A percentile compares a stretch with the other conserved stretches of the same genome.
Evolutionary conservation across 2,888 invertebrate genomes (phyloP).

Genomic region (Pollenia angustigena): DNA sequence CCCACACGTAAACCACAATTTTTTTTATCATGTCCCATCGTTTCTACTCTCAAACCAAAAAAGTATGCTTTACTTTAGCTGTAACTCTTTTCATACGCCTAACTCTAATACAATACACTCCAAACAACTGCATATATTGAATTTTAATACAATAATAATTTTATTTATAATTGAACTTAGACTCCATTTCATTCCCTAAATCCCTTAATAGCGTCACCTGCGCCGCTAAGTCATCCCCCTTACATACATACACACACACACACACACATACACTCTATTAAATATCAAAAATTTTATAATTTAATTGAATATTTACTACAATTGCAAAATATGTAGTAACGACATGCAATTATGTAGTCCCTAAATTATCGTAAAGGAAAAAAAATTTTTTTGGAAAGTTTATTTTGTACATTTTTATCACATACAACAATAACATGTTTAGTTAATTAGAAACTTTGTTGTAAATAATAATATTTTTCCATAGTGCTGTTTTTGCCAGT

Average conservation of each 20-base stretch:
- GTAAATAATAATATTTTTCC: slow-evolving; percentile 44
- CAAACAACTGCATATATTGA: background rate
- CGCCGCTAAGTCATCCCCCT: background rate
- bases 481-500: slow-evolving; percentile 20
- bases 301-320: slow-evolving; percentile 59
- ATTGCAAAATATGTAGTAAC: background rate
- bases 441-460: slow-evolving; percentile 73
- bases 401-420: slow-evolving; percentile 68
- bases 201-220: slow-evolving; percentile 14
- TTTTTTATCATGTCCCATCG: background rate
- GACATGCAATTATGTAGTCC: slow-evolving; percentile 1
- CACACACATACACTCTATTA: background rate
- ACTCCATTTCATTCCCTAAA: slow-evolving; percentile 25
- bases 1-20: background rate
- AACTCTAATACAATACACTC: background rate
- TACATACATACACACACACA: background rate
- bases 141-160: slow-evolving; percentile 29
- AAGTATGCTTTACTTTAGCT: background rate
- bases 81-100: background rate
- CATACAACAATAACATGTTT: slow-evolving; percentile 69
- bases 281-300: slow-evolving; percentile 48
- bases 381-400: slow-evolving; percentile 23
- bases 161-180: slow-evolving; percentile 44
- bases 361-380: background rate
- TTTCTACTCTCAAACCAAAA: too few species aligned